Conservation (phyloP, 2,797 vertebrate species). For the Notolepis coatsorum region DNA sequence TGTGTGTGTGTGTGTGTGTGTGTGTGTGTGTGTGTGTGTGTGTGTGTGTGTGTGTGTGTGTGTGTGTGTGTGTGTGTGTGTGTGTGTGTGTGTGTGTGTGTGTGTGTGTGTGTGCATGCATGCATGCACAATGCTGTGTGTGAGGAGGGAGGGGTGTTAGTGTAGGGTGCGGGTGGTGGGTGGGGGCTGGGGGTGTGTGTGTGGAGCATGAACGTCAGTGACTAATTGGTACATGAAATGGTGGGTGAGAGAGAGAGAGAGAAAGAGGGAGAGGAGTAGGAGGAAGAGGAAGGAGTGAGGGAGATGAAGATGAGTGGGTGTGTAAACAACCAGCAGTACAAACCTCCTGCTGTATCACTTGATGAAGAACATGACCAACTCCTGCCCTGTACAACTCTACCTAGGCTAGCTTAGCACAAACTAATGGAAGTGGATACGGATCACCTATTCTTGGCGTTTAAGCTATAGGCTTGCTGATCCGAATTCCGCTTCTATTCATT, state of each 20-base stretch:
- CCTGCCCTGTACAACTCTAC: too few species aligned
- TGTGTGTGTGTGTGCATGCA: neutral
- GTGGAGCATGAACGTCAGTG: neutral
- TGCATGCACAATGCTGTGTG: too few species aligned
- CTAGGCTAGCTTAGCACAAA: too few species aligned
- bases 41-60: neutral
- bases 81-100: neutral
- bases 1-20: neutral
- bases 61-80: neutral
- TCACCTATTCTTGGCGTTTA: too few species aligned
- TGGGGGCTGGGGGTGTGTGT: neutral
- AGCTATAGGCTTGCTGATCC: too few species aligned
- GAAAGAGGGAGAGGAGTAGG: neutral
- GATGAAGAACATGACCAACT: too few species aligned
- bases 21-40: neutral
- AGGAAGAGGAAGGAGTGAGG: too few species aligned
- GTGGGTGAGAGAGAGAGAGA: neutral
- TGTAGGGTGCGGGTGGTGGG: neutral
- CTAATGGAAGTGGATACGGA: too few species aligned
- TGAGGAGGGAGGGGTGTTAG: too few species aligned
- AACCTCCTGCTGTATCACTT: neutral
- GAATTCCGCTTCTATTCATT: too few species aligned
- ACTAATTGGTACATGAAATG: constrained; percentile 1
- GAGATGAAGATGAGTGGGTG: too few species aligned
- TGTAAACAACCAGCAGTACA: neutral